Percentiles rank a stretch among this genome's conserved stretches.
Evolutionary conservation across 1,140 invertebrate species (phyloP).

Genomic region (Solenopsis fugax): DNA sequence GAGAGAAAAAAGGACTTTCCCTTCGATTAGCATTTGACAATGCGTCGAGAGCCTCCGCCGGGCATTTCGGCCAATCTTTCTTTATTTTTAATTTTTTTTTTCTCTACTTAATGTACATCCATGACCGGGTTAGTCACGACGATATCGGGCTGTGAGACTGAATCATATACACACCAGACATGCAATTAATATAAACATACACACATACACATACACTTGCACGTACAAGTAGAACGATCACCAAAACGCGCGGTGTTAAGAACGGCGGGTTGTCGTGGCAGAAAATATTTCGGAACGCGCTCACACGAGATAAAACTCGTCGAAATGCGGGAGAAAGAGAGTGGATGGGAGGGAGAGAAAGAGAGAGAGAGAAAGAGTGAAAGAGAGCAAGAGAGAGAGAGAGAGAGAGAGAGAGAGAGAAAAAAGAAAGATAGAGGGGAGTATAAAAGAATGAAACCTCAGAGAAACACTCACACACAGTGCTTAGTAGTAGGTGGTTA

Average conservation of each 20-base stretch:
- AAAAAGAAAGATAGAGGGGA: conserved; percentile 7
- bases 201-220: conserved; percentile 1
- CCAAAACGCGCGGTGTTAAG: conserved; percentile 37
- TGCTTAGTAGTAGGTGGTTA: conserved; percentile 73
- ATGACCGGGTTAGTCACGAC: conserved; percentile 60
- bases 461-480: conserved; percentile 53
- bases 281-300: conserved; percentile 24
- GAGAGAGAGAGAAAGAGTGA: conserved; percentile 5
- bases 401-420: conserved; percentile 13
- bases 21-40: conserved; percentile 51
- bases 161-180: conserved; percentile 38
- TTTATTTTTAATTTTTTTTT: conserved; percentile 42
- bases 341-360: conserved; percentile 14
- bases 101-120: conserved; percentile 51
- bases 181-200: conserved; percentile 7
- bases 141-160: conserved; percentile 69
- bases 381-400: neutral
- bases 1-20: conserved; percentile 19
- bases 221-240: conserved; percentile 56
- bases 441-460: conserved; percentile 58
- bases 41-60: conserved; percentile 57
- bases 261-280: conserved; percentile 35
- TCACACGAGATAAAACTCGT: conserved; percentile 43
- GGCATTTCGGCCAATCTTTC: conserved; percentile 49
- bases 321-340: conserved; percentile 31